Evolutionary conservation across 1,140 invertebrate species (phyloP), one percentile per base, ranked within the genome.

Genomic region (Reticulitermes speratus): DNA sequence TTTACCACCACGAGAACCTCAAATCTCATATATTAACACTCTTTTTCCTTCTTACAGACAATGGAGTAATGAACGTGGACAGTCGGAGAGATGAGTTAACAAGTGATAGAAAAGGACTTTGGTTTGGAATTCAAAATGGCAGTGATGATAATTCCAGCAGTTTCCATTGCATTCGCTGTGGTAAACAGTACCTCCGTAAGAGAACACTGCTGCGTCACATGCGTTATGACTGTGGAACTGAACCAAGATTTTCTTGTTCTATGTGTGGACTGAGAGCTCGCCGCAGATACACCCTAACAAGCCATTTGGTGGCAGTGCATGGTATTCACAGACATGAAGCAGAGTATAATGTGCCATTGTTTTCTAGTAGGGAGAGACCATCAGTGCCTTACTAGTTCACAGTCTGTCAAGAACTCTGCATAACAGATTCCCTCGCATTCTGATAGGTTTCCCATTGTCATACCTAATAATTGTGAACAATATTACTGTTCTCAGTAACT

Each of bases 141-240:
- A 16, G 83, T 16, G 44, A 55, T 45, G 84, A n/a, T 25, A 30
- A 65, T 11, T 25, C 32, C 44, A 45, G 52, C 2, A 38, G 7
- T 44, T 59, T 52, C 90, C 93, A 95, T 48, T 96, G 96, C 89
- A 92, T 95, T 83, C 95, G 96, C 89, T 96, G 96, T 90, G 95
- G 95, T 75, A 96, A 96, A 89, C 93, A 94, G 44, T 96, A 96
- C 89, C 92, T 95, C 88, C 96, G 96, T 95, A 96, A 96, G 90
- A 96, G 95, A 44, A 85, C 95, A 85, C 93, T 96, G 92, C 93
- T 95, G 0, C 93, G 90, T 86, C 91, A 93, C 88, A 88, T 92
- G 87, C 89, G 89, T 21, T 89, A 90, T 86, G 87, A 87, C 19
- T 87, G 87, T 82, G 87, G 87, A n/a, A 44, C 88, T 21, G 88